A percentile compares a stretch with the other conserved stretches of the same genome.
Evolutionary conservation across 2,888 invertebrate genomes (phyloP).

Genomic region (Erebia palarica): DNA sequence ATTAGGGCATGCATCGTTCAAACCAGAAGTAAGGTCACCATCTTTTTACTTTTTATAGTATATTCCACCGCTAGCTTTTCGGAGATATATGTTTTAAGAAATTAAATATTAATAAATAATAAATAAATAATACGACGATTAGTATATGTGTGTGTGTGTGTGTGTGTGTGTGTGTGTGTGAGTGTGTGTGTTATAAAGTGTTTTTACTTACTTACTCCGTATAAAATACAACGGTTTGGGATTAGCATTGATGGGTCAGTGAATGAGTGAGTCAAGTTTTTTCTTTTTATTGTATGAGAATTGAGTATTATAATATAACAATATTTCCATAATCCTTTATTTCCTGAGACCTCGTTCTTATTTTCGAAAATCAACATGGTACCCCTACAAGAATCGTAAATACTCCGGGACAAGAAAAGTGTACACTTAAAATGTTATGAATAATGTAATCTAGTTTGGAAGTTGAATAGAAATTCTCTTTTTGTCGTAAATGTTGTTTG

Average conservation of each 20-base stretch:
- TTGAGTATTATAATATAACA: too few species aligned
- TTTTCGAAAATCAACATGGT: neutral
- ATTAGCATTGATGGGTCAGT: too few species aligned
- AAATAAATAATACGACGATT: too few species aligned
- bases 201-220: too few species aligned
- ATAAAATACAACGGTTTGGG: too few species aligned
- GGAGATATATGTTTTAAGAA: too few species aligned
- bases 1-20: conserved; percentile 41
- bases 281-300: too few species aligned
- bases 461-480: conserved; percentile 18
- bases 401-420: conserved; percentile 25
- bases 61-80: neutral
- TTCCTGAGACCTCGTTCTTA: neutral
- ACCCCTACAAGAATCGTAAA: conserved; percentile 7
- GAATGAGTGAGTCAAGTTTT: too few species aligned
- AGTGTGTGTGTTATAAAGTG: too few species aligned
- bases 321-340: neutral
- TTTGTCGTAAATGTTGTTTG: conserved; percentile 18
- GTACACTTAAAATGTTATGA: conserved; percentile 27
- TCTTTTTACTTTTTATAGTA: neutral
- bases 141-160: too few species aligned
- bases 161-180: too few species aligned
- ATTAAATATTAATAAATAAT: too few species aligned
- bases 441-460: conserved; percentile 23
- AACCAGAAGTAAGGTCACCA: conserved; percentile 5